Evolutionary conservation across 2,888 invertebrate genomes (phyloP).

Genomic region (Maniola hyperantus): DNA sequence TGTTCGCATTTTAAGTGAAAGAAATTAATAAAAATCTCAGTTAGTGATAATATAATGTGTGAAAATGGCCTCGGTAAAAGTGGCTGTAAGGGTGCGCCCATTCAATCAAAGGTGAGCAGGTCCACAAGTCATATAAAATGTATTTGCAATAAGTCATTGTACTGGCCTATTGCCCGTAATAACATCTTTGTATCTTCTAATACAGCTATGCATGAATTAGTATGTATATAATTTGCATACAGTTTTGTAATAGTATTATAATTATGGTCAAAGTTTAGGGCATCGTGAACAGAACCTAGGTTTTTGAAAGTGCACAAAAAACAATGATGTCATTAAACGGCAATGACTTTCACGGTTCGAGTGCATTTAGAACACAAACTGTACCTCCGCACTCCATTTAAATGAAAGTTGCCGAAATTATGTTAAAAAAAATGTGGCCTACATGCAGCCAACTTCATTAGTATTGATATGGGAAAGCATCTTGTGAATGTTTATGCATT

Average conservation of each 20-base stretch:
- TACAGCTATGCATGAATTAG: not conserved
- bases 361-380: conserved; percentile 77
- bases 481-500: conserved; percentile 33
- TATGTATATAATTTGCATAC: conserved; percentile 6
- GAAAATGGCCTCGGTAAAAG: conserved; percentile 95
- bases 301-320: conserved; percentile 71
- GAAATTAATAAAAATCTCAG: conserved; percentile 57
- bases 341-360: conserved; percentile 82
- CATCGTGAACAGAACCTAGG: conserved; percentile 40
- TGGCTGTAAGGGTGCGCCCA: conserved; percentile 94
- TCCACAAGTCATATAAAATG: conserved; percentile 35
- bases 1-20: conserved; percentile 66
- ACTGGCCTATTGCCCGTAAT: conserved; percentile 25
- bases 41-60: conserved; percentile 77
- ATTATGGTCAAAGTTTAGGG: conserved; percentile 18
- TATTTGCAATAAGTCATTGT: conserved; percentile 23
- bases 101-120: conserved; percentile 90
- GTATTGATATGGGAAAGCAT: conserved; percentile 25
- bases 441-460: conserved; percentile 38
- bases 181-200: conserved; percentile 21
- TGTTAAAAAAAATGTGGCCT: conserved; percentile 56
- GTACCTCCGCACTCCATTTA: conserved; percentile 68
- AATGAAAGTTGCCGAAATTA: conserved; percentile 75
- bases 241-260: not conserved
- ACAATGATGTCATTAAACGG: conserved; percentile 77